Percentiles rank a stretch among this genome's conserved stretches.
phyloP scores from a whole-genome alignment of 1,140 invertebrate species.

The Gryon sp. region DNA sequence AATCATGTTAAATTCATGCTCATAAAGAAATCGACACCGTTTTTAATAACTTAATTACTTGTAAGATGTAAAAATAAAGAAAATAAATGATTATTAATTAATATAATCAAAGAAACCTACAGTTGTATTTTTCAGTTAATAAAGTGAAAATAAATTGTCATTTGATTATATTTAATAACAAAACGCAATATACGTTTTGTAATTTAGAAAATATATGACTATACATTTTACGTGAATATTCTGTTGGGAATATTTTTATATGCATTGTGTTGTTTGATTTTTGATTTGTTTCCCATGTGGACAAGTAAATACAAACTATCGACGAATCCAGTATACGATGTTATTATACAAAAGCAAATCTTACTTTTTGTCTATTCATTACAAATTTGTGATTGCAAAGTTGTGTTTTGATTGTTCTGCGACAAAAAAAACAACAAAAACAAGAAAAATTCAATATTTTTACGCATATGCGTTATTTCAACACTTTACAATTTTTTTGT shows the following conservation, averaged over 20 bases:
- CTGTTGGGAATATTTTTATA: no score
- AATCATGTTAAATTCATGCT: neutral
- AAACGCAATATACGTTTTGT: no score
- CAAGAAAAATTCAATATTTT: neutral
- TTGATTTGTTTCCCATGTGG: no score
- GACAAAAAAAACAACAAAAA: neutral
- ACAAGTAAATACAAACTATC: neutral
- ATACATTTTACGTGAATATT: no score
- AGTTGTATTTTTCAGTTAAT: no score
- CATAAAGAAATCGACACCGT: no score
- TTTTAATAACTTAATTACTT: neutral
- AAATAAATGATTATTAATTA: no score
- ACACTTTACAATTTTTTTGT: neutral
- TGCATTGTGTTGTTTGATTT: no score
- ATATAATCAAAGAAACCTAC: no score
- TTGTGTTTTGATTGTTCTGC: neutral
- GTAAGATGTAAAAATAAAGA: conserved; percentile 68
- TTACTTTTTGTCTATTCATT: neutral
- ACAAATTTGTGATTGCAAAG: neutral
- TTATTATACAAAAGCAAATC: neutral
- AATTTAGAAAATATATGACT: no score
- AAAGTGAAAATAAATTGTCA: no score
- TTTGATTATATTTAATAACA: no score
- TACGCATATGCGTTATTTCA: neutral
- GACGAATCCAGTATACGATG: neutral